Conservation (phyloP, 2,113 vertebrate species). For the Guaruba guarouba region DNA sequence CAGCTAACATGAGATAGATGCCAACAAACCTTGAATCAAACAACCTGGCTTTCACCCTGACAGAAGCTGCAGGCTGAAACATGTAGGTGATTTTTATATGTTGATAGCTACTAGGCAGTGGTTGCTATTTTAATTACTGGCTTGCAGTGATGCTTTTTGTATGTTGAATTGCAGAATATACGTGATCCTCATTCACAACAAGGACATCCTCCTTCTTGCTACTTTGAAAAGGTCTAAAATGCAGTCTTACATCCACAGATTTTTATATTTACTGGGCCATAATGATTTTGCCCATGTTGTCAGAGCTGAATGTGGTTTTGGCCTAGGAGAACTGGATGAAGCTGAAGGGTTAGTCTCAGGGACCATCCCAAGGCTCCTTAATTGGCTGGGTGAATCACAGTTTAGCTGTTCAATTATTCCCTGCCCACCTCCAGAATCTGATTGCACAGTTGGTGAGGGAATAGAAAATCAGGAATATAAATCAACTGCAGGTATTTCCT, state of each 20-base stretch:
- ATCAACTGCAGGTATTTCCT: constrained; percentile 29
- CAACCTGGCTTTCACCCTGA: background rate
- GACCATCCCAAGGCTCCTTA: constrained; percentile 1
- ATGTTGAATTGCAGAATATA: background rate
- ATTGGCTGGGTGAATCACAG: constrained; percentile 62
- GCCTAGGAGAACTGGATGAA: background rate
- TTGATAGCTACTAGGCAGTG: background rate
- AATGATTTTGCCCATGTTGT: background rate
- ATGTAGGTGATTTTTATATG: background rate
- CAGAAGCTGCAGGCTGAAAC: background rate
- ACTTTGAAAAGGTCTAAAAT: background rate
- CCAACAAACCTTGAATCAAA: background rate
- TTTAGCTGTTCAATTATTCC: constrained; percentile 54
- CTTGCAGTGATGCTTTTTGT: background rate
- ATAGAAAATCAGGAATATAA: constrained; percentile 47
- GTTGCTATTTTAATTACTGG: background rate
- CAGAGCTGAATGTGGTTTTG: background rate
- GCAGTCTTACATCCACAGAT: background rate
- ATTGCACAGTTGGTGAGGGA: constrained; percentile 47
- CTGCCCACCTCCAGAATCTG: constrained; percentile 25
- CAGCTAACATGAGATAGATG: background rate
- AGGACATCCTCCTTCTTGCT: background rate
- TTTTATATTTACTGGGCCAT: background rate
- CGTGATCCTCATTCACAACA: background rate
- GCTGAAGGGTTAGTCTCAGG: background rate